These are phyloP conservation scores for Cryptotermes secundus DNA, from an alignment of 1,140 invertebrate species.

Conservation along the genomic window DNA sequence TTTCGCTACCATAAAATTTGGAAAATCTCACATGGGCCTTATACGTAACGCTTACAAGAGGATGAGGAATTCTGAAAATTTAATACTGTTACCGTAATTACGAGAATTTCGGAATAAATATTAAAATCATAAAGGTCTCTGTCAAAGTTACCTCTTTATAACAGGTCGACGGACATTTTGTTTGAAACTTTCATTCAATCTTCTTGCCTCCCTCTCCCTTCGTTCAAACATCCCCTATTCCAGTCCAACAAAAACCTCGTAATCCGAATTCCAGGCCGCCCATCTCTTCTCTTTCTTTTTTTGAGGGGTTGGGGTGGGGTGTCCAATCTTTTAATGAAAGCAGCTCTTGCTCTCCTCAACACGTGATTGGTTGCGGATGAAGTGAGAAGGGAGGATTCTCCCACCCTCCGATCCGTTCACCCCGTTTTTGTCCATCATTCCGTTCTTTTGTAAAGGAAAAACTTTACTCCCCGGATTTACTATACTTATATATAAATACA, in stretches of 20 bases:
- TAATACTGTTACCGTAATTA: too few species aligned
- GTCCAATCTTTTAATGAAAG: slow-evolving; percentile 7
- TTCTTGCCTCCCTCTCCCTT: neutral
- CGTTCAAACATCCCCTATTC: neutral
- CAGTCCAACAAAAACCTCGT: neutral
- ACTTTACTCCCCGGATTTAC: too few species aligned
- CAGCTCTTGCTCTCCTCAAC: neutral
- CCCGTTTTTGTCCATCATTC: neutral
- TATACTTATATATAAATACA: too few species aligned
- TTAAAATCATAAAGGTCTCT: neutral
- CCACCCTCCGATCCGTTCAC: neutral
- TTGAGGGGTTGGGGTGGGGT: too few species aligned
- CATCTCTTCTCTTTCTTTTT: too few species aligned
- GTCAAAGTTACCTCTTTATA: neutral
- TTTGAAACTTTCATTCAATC: neutral
- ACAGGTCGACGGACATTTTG: neutral
- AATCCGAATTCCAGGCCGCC: neutral
- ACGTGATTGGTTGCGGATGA: neutral
- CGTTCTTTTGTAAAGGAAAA: too few species aligned
- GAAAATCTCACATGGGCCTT: too few species aligned
- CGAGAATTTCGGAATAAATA: too few species aligned
- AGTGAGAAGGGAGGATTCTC: too few species aligned
- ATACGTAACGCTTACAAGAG: too few species aligned
- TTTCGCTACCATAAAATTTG: too few species aligned
- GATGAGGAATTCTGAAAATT: too few species aligned